These are phyloP conservation scores for Umimayanthus chanpuru DNA, from an alignment of 92 coral and sea anemone genomes.

Conservation along the genomic window DNA sequence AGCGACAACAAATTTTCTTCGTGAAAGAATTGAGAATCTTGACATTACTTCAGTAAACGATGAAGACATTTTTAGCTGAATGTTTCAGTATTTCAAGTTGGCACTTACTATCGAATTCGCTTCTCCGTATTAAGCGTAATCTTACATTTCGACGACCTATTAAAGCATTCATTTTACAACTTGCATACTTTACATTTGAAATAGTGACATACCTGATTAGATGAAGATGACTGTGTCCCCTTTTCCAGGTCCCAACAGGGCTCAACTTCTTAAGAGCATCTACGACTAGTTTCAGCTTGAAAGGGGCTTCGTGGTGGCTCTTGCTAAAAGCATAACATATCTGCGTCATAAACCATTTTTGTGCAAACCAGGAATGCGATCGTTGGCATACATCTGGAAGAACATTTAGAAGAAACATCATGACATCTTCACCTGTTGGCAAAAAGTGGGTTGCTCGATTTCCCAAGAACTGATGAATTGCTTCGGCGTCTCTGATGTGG, in stretches of 20 bases:
- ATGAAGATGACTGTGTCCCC: background rate
- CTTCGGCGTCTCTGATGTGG: background rate
- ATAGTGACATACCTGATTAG: background rate
- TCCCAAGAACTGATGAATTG: conserved; percentile 14
- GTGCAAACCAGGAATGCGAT: background rate
- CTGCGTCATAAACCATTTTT: background rate
- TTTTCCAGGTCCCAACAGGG: background rate
- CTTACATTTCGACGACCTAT: background rate
- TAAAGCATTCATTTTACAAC: background rate
- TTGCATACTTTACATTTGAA: background rate
- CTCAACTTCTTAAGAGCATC: background rate
- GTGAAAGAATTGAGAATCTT: too few relatives aligned
- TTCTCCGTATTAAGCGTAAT: background rate
- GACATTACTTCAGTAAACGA: too few relatives aligned
- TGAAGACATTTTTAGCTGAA: too few relatives aligned
- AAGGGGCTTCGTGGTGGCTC: background rate
- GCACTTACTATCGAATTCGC: too few relatives aligned
- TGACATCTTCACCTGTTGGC: background rate
- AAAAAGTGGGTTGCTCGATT: background rate
- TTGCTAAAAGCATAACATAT: background rate
- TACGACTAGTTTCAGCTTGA: background rate
- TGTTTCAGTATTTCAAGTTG: too few relatives aligned
- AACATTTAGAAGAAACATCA: background rate
- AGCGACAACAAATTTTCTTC: too few relatives aligned
- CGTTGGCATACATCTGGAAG: background rate